Evolutionary conservation across 2,888 invertebrate species (phyloP).

Genomic region (Macrosoma leucophasiata): DNA sequence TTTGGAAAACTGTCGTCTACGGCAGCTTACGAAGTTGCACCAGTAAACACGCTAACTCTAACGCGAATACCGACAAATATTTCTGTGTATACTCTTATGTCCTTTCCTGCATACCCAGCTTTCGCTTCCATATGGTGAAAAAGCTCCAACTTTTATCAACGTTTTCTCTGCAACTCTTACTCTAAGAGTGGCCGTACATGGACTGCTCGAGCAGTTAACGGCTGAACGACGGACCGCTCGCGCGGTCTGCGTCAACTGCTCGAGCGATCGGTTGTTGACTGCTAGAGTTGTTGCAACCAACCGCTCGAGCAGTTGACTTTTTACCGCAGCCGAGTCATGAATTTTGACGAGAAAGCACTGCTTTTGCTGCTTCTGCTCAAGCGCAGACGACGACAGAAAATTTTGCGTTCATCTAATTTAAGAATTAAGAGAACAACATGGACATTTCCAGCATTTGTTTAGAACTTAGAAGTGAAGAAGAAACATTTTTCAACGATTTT

Average conservation of each 20-base stretch:
- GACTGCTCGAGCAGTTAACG: constrained; percentile 23
- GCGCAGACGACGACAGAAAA: constrained; percentile 23
- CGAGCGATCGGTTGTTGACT: constrained; percentile 13
- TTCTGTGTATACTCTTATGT: too few relatives aligned
- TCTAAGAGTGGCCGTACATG: constrained; percentile 15
- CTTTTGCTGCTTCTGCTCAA: constrained; percentile 24
- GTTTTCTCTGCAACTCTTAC: too few relatives aligned
- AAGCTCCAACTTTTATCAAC: too few relatives aligned
- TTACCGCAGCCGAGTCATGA: constrained; percentile 24
- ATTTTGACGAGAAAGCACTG: constrained; percentile 25
- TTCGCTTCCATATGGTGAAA: too few relatives aligned
- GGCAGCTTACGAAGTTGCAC: too few relatives aligned
- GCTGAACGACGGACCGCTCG: constrained; percentile 18
- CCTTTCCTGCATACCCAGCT: too few relatives aligned
- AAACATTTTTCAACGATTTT: constrained; percentile 25
- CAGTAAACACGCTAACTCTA: too few relatives aligned
- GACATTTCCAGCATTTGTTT: constrained; percentile 24
- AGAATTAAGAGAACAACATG: constrained; percentile 23
- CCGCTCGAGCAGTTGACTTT: constrained; percentile 18
- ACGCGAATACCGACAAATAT: too few relatives aligned
- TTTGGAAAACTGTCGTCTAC: too few relatives aligned
- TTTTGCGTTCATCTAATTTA: constrained; percentile 23
- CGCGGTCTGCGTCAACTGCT: constrained; percentile 20
- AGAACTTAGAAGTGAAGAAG: constrained; percentile 23
- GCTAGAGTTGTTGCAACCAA: constrained; percentile 10